These are phyloP conservation scores for Promerops cafer DNA, from an alignment of 2,113 vertebrate genomes.

Conservation along the genomic window DNA sequence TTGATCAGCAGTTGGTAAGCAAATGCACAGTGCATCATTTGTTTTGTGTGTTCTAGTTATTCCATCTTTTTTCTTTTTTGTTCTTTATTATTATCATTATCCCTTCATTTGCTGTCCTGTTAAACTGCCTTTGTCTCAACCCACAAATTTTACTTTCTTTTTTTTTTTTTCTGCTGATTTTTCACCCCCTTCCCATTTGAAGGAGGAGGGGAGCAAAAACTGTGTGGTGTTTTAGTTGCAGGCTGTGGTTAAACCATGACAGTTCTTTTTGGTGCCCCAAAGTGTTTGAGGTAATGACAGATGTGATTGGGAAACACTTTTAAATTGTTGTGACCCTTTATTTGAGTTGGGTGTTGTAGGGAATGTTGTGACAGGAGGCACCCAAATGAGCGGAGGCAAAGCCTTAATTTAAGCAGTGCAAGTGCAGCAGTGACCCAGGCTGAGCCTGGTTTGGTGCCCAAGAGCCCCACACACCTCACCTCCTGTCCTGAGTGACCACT, in stretches of 20 bases:
- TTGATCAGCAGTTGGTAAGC: neutral
- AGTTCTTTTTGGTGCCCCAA: neutral
- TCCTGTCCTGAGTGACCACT: neutral
- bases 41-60: neutral
- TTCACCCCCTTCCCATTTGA: too few relatives aligned
- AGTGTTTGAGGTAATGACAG: neutral
- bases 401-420: neutral
- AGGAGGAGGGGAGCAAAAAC: neutral
- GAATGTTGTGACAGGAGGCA: fast-evolving
- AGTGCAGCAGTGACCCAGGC: neutral
- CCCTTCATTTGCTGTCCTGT: neutral
- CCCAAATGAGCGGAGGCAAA: neutral
- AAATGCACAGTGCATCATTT: neutral
- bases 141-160: too few relatives aligned
- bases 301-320: neutral
- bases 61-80: neutral
- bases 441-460: neutral
- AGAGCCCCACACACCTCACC: too few relatives aligned
- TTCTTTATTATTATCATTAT: neutral
- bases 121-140: neutral
- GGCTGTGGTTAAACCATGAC: fast-evolving
- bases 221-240: fast-evolving
- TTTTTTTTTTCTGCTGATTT: neutral
- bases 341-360: too few relatives aligned
- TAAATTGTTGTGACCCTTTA: neutral